These are phyloP conservation scores for Sturnira hondurensis DNA, from an alignment of 2,113 vertebrate genomes.

Conservation along the genomic window DNA sequence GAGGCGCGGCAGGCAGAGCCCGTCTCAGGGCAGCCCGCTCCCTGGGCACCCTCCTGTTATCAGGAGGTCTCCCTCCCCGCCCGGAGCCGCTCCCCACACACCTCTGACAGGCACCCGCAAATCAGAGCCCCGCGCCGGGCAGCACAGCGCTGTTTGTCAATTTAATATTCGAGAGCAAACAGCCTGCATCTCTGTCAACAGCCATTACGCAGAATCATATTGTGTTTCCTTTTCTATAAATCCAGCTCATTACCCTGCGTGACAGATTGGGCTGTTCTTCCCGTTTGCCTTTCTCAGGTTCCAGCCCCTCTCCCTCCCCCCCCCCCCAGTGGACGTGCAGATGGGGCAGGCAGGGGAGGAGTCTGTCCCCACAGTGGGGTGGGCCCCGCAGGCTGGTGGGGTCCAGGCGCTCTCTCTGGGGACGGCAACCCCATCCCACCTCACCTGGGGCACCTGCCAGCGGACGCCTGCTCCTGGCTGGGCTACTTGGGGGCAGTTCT, in stretches of 20 bases:
- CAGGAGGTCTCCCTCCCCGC: not conserved
- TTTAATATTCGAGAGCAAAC: constrained; percentile 52
- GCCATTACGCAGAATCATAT: constrained; percentile 40
- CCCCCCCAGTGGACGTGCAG: accelerated
- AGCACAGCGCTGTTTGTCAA: constrained; percentile 38
- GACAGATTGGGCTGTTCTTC: not conserved
- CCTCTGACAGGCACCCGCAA: constrained; percentile 1
- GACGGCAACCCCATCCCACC: accelerated
- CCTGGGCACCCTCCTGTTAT: constrained; percentile 38
- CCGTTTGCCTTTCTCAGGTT: accelerated
- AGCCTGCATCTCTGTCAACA: constrained; percentile 46
- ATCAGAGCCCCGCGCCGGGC: not conserved
- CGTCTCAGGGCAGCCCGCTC: not conserved
- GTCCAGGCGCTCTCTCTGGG: accelerated
- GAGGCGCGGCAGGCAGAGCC: constrained; percentile 10
- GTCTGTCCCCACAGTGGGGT: not conserved
- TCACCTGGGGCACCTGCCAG: not conserved
- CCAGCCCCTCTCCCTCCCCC: too few species aligned
- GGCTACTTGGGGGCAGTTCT: not conserved
- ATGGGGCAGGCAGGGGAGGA: not conserved
- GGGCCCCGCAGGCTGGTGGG: accelerated
- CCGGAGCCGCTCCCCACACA: not conserved
- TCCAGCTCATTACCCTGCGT: not conserved
- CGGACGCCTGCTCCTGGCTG: not conserved
- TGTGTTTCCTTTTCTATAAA: constrained; percentile 55